Conservation (phyloP, 1,140 invertebrate species). For the Panonychus citri region DNA sequence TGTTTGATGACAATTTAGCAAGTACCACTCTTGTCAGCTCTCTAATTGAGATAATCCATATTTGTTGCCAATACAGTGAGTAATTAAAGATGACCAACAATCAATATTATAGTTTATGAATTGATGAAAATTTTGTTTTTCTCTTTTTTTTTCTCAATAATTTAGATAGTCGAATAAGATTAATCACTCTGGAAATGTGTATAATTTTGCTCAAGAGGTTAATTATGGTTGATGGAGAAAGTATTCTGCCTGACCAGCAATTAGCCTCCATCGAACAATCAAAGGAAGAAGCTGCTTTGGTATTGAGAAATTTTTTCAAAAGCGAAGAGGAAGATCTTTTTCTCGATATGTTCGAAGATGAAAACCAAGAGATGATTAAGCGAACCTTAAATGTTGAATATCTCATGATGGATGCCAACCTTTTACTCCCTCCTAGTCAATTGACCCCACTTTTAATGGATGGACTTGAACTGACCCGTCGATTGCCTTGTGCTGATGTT, state of each 20-base stretch:
- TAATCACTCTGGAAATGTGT: conserved; percentile 73
- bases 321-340: conserved; percentile 74
- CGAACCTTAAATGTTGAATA: conserved; percentile 69
- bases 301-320: conserved; percentile 81
- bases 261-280: conserved; percentile 46
- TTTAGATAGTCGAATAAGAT: conserved; percentile 43
- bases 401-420: conserved; percentile 84
- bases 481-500: conserved; percentile 85
- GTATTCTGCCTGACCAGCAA: conserved; percentile 36
- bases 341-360: conserved; percentile 95
- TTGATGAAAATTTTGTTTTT: too few relatives aligned
- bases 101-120: background rate
- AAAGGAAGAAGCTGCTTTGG: conserved; percentile 55
- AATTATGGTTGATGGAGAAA: conserved; percentile 22
- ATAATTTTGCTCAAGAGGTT: conserved; percentile 44
- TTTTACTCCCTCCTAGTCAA: conserved; percentile 81
- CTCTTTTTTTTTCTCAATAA: conserved; percentile 2
- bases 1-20: conserved; percentile 25
- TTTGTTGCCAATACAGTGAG: conserved; percentile 44
- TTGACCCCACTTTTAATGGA: conserved; percentile 53
- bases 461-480: conserved; percentile 77
- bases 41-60: conserved; percentile 48
- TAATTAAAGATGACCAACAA: conserved; percentile 2
- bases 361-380: conserved; percentile 72
- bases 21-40: conserved; percentile 50